Evolutionary conservation across 1,140 invertebrate genomes (phyloP).

Genomic region (Dendroctonus valens): DNA sequence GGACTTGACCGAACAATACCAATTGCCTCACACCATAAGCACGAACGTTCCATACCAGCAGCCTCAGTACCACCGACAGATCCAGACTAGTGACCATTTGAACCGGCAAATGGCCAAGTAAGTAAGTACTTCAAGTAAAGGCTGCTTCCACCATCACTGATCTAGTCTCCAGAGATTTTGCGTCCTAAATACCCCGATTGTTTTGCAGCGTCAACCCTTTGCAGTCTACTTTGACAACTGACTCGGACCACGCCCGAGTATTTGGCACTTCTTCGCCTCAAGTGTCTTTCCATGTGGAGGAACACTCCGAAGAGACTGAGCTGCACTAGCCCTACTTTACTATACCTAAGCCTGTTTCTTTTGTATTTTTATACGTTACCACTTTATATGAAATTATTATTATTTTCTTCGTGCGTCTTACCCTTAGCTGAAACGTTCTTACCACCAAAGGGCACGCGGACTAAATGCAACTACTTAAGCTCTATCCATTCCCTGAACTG

Average conservation of each 20-base stretch:
- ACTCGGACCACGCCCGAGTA: slow-evolving; percentile 43
- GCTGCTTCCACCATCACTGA: not conserved
- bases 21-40: slow-evolving; percentile 35
- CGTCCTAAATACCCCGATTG: too few relatives aligned
- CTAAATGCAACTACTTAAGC: too few relatives aligned
- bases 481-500: too few relatives aligned
- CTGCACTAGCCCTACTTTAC: slow-evolving; percentile 15
- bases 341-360: not conserved
- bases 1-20: slow-evolving; percentile 42
- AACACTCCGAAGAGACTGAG: slow-evolving; percentile 34
- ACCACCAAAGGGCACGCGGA: too few relatives aligned
- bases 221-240: slow-evolving; percentile 38
- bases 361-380: slow-evolving; percentile 16
- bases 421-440: too few relatives aligned
- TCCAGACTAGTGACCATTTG: slow-evolving; percentile 26
- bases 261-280: slow-evolving; percentile 45
- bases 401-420: not conserved
- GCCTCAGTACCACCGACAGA: slow-evolving; percentile 23
- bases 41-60: slow-evolving; percentile 14
- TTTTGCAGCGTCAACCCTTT: slow-evolving; percentile 36
- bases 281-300: slow-evolving; percentile 26
- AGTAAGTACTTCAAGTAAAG: slow-evolving; percentile 26
- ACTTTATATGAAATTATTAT: slow-evolving; percentile 11
- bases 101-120: slow-evolving; percentile 31
- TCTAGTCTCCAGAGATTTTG: too few relatives aligned